Evolutionary conservation across 2,888 invertebrate species (phyloP).

Genomic region (Drepanosiphum platanoidis): DNA sequence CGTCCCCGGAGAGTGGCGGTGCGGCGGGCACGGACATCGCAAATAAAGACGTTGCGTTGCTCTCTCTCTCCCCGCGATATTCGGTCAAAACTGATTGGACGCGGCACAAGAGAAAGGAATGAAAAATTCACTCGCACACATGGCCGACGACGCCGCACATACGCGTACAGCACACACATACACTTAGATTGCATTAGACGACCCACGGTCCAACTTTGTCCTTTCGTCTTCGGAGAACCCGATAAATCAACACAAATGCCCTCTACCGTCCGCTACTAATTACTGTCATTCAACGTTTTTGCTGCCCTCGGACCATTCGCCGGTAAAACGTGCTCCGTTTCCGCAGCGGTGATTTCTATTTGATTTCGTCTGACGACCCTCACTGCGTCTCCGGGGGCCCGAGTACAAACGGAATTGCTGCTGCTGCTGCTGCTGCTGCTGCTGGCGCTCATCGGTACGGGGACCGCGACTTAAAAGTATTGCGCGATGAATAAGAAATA

Average conservation of each 20-base stretch:
- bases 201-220: constrained; percentile 55
- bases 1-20: constrained; percentile 42
- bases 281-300: constrained; percentile 62
- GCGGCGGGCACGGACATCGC: constrained; percentile 36
- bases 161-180: neutral
- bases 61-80: neutral
- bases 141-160: neutral
- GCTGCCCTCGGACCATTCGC: constrained; percentile 40
- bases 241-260: constrained; percentile 59
- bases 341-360: constrained; percentile 61
- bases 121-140: constrained; percentile 51
- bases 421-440: too few relatives aligned
- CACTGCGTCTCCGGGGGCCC: constrained; percentile 52
- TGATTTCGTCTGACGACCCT: constrained; percentile 39
- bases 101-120: constrained; percentile 38
- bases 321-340: constrained; percentile 59
- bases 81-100: constrained; percentile 56
- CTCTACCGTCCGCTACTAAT: constrained; percentile 52
- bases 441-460: neutral
- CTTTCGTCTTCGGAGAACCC: constrained; percentile 54
- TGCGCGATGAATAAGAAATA: constrained; percentile 33
- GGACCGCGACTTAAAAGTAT: neutral
- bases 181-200: constrained; percentile 57
- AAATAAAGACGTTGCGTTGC: constrained; percentile 58
- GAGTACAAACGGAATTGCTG: constrained; percentile 16